Conservation (phyloP, 2,888 invertebrate species). For the Scelioninae gen. 2 region DNA sequence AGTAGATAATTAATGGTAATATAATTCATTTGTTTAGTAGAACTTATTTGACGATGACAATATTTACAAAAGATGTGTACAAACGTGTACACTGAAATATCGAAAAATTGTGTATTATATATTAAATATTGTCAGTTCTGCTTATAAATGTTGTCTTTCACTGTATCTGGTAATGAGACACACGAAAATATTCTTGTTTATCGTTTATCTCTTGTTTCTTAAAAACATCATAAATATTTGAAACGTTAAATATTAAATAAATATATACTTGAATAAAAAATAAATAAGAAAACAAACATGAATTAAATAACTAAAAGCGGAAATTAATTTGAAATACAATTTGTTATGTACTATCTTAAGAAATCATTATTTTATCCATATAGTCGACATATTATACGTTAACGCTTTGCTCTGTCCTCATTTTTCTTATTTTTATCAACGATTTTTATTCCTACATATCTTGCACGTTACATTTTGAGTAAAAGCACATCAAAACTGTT, state of each 20-base stretch:
- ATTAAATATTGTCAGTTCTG: slow-evolving; percentile 57
- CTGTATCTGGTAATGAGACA: too few species aligned
- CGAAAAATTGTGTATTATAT: slow-evolving; percentile 50
- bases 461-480: slow-evolving; percentile 36
- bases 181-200: slow-evolving; percentile 25
- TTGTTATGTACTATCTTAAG: slow-evolving; percentile 49
- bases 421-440: slow-evolving; percentile 38
- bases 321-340: slow-evolving; percentile 48
- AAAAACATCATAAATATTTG: slow-evolving; percentile 28
- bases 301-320: slow-evolving; percentile 23
- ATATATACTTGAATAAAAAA: not conserved
- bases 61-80: slow-evolving; percentile 58
- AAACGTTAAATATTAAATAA: slow-evolving; percentile 19
- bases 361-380: slow-evolving; percentile 54
- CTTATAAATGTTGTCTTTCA: slow-evolving; percentile 20
- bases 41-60: slow-evolving; percentile 54
- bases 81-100: slow-evolving; percentile 50
- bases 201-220: slow-evolving; percentile 20
- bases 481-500: slow-evolving; percentile 49
- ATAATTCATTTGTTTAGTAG: slow-evolving; percentile 51
- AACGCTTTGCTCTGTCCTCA: slow-evolving; percentile 45
- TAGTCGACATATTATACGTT: slow-evolving; percentile 59
- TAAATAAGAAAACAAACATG: slow-evolving; percentile 8
- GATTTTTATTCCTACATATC: slow-evolving; percentile 31
- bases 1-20: slow-evolving; percentile 41